phyloP scores from a whole-genome alignment of 2,797 vertebrate species.

The Micromesistius poutassou region DNA sequence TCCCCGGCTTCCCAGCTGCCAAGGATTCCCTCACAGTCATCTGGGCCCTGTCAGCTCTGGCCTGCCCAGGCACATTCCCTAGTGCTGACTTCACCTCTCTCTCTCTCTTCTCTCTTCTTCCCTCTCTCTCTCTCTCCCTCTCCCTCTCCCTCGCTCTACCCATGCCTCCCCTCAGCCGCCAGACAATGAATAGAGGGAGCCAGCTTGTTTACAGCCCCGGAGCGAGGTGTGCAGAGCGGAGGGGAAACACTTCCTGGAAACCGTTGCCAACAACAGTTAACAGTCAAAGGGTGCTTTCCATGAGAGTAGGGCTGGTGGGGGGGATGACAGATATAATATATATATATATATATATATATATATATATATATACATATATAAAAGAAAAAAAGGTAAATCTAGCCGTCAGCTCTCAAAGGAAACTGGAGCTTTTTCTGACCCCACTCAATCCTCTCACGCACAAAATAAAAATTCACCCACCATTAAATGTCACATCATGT shows the following conservation, averaged over 20 bases:
- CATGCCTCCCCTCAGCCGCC: conserved; percentile 15
- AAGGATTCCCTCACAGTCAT: conserved; percentile 83
- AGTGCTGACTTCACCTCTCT: conserved; percentile 68
- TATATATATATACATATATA: conserved; percentile 4
- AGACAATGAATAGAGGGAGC: conserved; percentile 74
- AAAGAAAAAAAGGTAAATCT: conserved; percentile 40
- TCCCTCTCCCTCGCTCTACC: conserved; percentile 18
- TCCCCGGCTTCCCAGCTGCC: conserved; percentile 74
- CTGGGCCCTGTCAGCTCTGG: conserved; percentile 67
- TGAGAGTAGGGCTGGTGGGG: conserved; percentile 10
- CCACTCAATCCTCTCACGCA: background rate
- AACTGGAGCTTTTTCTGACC: conserved; percentile 17
- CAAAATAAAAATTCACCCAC: background rate
- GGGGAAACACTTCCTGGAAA: conserved; percentile 81
- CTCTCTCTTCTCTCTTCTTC: conserved; percentile 24
- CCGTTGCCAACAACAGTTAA: conserved; percentile 73
- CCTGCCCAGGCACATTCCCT: conserved; percentile 78
- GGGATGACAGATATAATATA: too few relatives aligned
- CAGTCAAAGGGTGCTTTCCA: conserved; percentile 31
- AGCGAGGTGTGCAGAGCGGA: conserved; percentile 44
- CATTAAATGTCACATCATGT: conserved; percentile 27
- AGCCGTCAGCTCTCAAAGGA: conserved; percentile 10
- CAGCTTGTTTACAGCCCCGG: conserved; percentile 68
- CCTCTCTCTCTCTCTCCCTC: conserved; percentile 37
- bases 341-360: too few relatives aligned